Evolutionary conservation across 2,797 vertebrate species (phyloP).

Genomic region (Trichosurus vulpecula): DNA sequence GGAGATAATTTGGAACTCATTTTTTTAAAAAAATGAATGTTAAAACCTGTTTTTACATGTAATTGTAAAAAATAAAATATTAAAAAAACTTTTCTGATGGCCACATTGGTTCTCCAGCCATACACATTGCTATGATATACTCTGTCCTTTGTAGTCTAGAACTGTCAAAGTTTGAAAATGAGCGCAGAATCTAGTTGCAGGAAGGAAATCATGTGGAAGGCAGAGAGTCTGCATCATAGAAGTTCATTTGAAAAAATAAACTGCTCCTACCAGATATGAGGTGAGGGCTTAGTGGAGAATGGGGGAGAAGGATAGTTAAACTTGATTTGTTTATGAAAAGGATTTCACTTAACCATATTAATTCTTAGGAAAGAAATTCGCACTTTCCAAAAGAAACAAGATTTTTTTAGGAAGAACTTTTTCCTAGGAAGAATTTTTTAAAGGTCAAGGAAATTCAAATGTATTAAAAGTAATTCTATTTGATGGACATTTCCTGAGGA

Average conservation of each 20-base stretch:
- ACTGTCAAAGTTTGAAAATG: not conserved
- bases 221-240: not conserved
- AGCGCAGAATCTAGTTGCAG: not conserved
- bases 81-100: not conserved
- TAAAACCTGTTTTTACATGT: not conserved
- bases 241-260: not conserved
- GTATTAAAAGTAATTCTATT: conserved; percentile 70
- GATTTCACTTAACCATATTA: not conserved
- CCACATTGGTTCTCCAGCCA: not conserved
- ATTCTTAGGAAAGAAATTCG: not conserved
- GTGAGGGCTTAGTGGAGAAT: not conserved
- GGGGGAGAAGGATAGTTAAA: not conserved
- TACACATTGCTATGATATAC: not conserved
- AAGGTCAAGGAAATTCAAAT: conserved; percentile 79
- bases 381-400: not conserved
- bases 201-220: not conserved
- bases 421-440: conserved; percentile 68
- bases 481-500: conserved; percentile 75
- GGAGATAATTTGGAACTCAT: not conserved
- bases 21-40: not conserved
- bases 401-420: conserved; percentile 71
- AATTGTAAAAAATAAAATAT: not conserved
- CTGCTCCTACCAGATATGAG: not conserved
- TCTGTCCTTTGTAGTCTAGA: not conserved
- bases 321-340: not conserved